Percentiles rank a stretch among this genome's conserved stretches.
Evolutionary conservation across 2,888 invertebrate genomes (phyloP).

Genomic region (Agrochola macilenta): DNA sequence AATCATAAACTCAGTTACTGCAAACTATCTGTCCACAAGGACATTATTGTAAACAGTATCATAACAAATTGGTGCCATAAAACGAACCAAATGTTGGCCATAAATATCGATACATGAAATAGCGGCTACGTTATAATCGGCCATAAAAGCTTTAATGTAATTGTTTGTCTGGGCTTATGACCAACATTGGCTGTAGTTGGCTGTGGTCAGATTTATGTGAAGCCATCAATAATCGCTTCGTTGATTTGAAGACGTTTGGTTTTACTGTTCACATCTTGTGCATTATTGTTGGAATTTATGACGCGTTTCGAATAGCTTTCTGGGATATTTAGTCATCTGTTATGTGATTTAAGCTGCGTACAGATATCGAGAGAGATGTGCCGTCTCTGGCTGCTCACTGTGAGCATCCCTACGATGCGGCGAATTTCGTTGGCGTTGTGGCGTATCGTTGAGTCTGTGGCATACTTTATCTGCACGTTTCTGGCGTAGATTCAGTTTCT

Average conservation of each 20-base stretch:
- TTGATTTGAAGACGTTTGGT: slow-evolving; percentile 39
- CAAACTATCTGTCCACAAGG: slow-evolving; percentile 41
- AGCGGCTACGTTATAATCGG: slow-evolving; percentile 61
- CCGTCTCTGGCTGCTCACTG: not conserved
- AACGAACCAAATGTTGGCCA: slow-evolving; percentile 57
- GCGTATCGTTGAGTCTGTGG: not conserved
- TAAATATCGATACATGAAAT: slow-evolving; percentile 65
- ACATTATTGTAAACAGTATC: slow-evolving; percentile 63
- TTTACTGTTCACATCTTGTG: slow-evolving; percentile 27
- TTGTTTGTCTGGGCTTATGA: slow-evolving; percentile 58
- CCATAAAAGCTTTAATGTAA: slow-evolving; percentile 65
- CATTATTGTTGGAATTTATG: slow-evolving; percentile 47
- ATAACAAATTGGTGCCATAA: slow-evolving; percentile 68
- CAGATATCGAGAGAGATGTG: not conserved
- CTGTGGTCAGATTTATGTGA: slow-evolving; percentile 46
- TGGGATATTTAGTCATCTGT: slow-evolving; percentile 13
- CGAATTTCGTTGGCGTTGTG: not conserved
- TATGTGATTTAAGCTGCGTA: not conserved
- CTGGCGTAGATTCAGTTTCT: slow-evolving; percentile 35
- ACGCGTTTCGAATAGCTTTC: slow-evolving; percentile 15
- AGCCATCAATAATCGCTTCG: slow-evolving; percentile 48
- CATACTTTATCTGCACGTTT: not conserved
- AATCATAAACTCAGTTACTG: slow-evolving; percentile 17
- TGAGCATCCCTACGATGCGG: not conserved
- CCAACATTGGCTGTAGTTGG: slow-evolving; percentile 56